Evolutionary conservation across 1,140 invertebrate genomes (phyloP), one percentile per base, ranked within the genome.

Genomic region (Glomeris maerens): DNA sequence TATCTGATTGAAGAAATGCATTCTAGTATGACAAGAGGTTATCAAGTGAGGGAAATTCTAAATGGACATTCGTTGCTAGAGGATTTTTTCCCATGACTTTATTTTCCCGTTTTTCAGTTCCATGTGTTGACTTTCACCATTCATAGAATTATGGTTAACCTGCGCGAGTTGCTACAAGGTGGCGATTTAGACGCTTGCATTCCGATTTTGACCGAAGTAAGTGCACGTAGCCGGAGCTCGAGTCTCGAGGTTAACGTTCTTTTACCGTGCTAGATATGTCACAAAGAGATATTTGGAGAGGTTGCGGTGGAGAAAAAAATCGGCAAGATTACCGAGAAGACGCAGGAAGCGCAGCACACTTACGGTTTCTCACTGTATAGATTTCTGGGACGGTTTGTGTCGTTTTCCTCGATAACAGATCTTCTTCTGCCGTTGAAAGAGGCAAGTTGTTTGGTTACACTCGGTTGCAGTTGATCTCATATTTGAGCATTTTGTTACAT

Each of bases 301-400:
- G 72, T 83, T 1, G 78, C 81, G 0, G 91, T 95, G 66, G 92
- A 96, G 66, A 96, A 96, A 67, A 84, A 92, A 67, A 77, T 95
- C 0, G 74, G 76, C 1, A 83, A 85, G 57, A 82, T 95, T 27
- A 77, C 78, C 4, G 76, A 73, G 20, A 90, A 91, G 66, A 52
- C 70, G 13, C 68, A 72, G 56, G 76, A 78, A 62, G 76, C 74
- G 1, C 66, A 69, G 50, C 66, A 62, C 27, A 64, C 64, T n/a
- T 95, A 90, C 66, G 90, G 86, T 60, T 92, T 79, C 55, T 78
- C 90, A 17, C 88, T 86, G 0, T 78, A 91, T 42, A 74, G 81
- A 56, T 83, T 94, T 54, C 66, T 91, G 0, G 80, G 84, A 0
- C 74, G 81, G 57, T 83, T 78, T 63, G 78, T 93, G 14, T 79